Base-by-base conservation (phyloP, 2,113 vertebrate species). In the Carlito syrichta region DNA sequence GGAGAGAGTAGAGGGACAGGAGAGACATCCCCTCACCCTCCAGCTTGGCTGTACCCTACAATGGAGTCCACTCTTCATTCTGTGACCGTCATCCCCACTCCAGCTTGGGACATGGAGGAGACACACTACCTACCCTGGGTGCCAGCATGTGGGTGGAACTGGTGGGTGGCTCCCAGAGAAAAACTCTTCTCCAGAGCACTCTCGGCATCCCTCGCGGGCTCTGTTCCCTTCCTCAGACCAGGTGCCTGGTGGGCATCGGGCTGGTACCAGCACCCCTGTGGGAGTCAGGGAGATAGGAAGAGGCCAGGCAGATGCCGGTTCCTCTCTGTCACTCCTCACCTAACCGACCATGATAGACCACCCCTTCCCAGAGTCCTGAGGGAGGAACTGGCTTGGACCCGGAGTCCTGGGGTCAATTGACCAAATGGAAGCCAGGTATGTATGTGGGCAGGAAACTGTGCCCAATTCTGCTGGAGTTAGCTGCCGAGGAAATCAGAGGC, bases 221-320 rank as follows among this genome's bases (percentile, higher is more conserved):
- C 83, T 96, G 9, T 98, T 96, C 19, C 99, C 99, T 91, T 98
- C 98, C 94, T 98, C 98, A 27, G 99, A 98, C 99, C 99, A 99
- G 0, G 98, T 99, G 84, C 99, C 99, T 86, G 96, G 62, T 30
- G 99, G 99, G 88, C 99, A 99, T 10, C 82, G 96, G 58, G 98
- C 3, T 0, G 99, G 99, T 60, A 93, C 88, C 0, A 77, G 91
- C 30, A 99, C 96, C 71, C 99, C 99, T 99, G 71, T 12, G 90
- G 93, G 76, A 71, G 83, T 45, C 68, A 78, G 20, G 35, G 54
- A 5, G 30, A 52, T 4, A 38, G 62, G 23, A 54, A 74, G 68
- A 38, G 56, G 22, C 32, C 22, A 58, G 19, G 17, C 35, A 9
- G 56, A 22, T 32, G 60, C 14, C 5, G 9, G 19, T 27, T 77